Conservation (phyloP, 2,888 invertebrate species). For the Siphonodentalium dalli region DNA sequence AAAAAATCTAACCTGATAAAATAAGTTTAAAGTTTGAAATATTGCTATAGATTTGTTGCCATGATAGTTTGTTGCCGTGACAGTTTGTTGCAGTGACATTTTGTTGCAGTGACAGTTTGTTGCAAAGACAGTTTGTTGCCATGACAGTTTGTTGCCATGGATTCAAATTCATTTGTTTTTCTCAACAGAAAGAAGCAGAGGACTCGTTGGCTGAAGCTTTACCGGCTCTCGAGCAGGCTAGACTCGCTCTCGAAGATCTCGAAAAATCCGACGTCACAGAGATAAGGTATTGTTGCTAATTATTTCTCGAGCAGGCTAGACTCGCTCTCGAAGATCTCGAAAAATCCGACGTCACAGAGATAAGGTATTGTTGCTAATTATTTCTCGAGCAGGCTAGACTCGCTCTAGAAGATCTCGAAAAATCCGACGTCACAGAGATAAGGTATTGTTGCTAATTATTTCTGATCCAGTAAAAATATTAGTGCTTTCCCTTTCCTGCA, state of each 20-base stretch:
- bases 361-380: slow-evolving; percentile 63
- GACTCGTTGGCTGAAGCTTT: slow-evolving; percentile 80
- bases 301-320: slow-evolving; percentile 76
- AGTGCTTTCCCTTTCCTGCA: too few species aligned
- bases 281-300: slow-evolving; percentile 70
- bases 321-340: slow-evolving; percentile 82
- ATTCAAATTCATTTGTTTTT: background rate
- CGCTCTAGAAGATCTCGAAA: slow-evolving; percentile 84
- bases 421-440: slow-evolving; percentile 90
- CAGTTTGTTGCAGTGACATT: background rate
- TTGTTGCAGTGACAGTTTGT: background rate
- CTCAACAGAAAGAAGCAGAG: slow-evolving; percentile 75
- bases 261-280: slow-evolving; percentile 92
- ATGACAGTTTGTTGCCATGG: background rate
- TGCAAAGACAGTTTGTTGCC: slow-evolving; percentile 1
- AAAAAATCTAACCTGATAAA: too few species aligned
- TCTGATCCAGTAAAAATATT: too few species aligned
- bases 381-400: slow-evolving; percentile 79
- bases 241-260: slow-evolving; percentile 80
- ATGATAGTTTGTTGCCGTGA: too few species aligned
- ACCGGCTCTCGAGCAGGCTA: slow-evolving; percentile 83
- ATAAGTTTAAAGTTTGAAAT: too few species aligned
- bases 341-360: slow-evolving; percentile 90
- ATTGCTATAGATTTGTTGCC: too few species aligned
- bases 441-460: too few species aligned